Evolutionary conservation across 2,888 invertebrate species (phyloP).

Genomic region (Poecilus cupreus): DNA sequence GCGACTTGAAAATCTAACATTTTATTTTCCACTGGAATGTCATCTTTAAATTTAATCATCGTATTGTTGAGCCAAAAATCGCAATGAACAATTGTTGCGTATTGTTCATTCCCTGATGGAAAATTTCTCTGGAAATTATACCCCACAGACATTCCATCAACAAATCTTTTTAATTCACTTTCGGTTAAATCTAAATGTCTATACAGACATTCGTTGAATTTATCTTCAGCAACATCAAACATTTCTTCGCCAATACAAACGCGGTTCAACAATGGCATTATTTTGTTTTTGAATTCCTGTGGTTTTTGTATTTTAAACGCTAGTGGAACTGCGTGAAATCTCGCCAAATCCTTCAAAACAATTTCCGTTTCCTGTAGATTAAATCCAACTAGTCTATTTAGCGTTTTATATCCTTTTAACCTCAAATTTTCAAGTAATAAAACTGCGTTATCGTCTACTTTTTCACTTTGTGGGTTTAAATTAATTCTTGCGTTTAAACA

Average conservation of each 20-base stretch:
- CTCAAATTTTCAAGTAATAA: constrained; percentile 75
- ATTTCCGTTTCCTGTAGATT: constrained; percentile 72
- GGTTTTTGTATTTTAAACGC: constrained; percentile 73
- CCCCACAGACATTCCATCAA: constrained; percentile 47
- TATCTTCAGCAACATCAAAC: constrained; percentile 43
- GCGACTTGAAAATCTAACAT: constrained; percentile 77
- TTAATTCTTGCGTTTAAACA: constrained; percentile 73
- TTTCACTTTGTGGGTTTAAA: constrained; percentile 62
- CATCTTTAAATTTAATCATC: constrained; percentile 72
- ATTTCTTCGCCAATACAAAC: constrained; percentile 53
- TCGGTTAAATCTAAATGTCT: constrained; percentile 37
- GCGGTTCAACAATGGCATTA: constrained; percentile 68
- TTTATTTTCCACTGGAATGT: constrained; percentile 68
- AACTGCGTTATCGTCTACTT: constrained; percentile 74
- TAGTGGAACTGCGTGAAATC: constrained; percentile 75
- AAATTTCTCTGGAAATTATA: constrained; percentile 59
- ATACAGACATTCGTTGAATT: constrained; percentile 25
- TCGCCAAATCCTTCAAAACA: constrained; percentile 72
- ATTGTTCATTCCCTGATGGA: constrained; percentile 71
- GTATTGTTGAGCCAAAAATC: constrained; percentile 79
- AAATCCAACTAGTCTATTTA: constrained; percentile 71
- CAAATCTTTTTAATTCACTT: constrained; percentile 47
- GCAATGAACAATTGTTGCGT: constrained; percentile 74
- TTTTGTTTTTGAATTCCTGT: constrained; percentile 68
- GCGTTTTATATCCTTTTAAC: constrained; percentile 71